Conservation (phyloP, 1,140 invertebrate species). For the Diorhabda sublineata region DNA sequence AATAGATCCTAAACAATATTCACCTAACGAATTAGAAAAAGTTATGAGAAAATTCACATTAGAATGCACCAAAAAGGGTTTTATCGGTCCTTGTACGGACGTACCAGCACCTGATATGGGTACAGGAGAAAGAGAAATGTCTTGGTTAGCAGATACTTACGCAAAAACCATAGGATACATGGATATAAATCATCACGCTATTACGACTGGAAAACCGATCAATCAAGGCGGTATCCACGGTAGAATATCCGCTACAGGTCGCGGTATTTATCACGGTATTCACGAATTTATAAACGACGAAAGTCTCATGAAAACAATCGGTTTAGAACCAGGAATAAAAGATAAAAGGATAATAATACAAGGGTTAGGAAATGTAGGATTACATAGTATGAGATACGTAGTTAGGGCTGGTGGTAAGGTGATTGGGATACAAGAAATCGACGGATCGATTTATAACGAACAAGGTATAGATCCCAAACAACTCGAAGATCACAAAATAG, state of each 20-base stretch:
- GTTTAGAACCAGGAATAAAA: slow-evolving; percentile 90
- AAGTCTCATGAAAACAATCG: slow-evolving; percentile 95
- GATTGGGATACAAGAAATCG: slow-evolving; percentile 91
- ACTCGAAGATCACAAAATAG: slow-evolving; percentile 80
- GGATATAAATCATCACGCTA: slow-evolving; percentile 97
- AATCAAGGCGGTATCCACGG: slow-evolving; percentile 93
- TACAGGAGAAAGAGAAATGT: slow-evolving; percentile 98
- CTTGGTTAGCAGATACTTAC: slow-evolving; percentile 99
- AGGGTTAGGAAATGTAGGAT: slow-evolving; percentile 99
- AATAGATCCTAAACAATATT: slow-evolving; percentile 94
- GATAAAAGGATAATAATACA: slow-evolving; percentile 98
- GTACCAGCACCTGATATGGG: slow-evolving; percentile 98
- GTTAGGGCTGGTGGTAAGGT: slow-evolving; percentile 91
- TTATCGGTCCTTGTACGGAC: slow-evolving; percentile 88
- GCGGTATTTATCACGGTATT: slow-evolving; percentile 96
- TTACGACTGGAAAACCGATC: slow-evolving; percentile 99
- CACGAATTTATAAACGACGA: slow-evolving; percentile 98
- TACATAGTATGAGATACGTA: slow-evolving; percentile 95
- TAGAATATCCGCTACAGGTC: slow-evolving; percentile 92
- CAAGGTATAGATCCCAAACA: slow-evolving; percentile 96
- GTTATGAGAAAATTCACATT: slow-evolving; percentile 96
- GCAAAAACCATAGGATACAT: slow-evolving; percentile 91
- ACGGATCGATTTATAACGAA: slow-evolving; percentile 88
- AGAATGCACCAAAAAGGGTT: slow-evolving; percentile 95
- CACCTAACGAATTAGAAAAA: slow-evolving; percentile 94